Evolutionary conservation across 2,888 invertebrate species (phyloP), one percentile per base, ranked within the genome.

Genomic region (Orchestes rusci): DNA sequence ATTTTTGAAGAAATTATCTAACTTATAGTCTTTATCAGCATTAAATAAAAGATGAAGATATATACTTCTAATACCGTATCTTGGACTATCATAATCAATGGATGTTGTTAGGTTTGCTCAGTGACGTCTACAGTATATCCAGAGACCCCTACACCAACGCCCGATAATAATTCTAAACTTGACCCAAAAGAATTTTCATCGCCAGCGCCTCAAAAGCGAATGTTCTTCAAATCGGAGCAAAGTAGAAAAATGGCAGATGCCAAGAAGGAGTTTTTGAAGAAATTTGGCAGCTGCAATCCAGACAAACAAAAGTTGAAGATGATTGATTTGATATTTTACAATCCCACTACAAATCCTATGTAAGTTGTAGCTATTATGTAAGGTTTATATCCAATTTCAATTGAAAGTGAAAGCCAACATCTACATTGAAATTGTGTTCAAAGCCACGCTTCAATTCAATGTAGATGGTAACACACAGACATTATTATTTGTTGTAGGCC

Each of bases 301-400:
- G 81, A 82, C 53, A 80, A 82, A 43, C 74, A 77, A 1, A 72
- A 73, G 52, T 75, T 94, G 53, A 92, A 86, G 33, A 93, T 95
- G 91, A 84, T 86, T 55, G 93, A 94, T 69, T 76, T 93, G 39
- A 90, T 94, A 59, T 90, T 84, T 70, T 93, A 89, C 69, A 94
- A 94, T 70, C 93, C 93, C 3, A 66, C 72, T 1, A 73, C 76
- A 8, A 86, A 85, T 68, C 86, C 86, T 89, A 74, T 73, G 73
- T 77, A 62, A 74, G 53, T 50, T 16, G 10, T 19, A 12, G 12
- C 5, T 20, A 15, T 16, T 27, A 28, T 3, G n/a, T n/a, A n/a
- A n/a, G n/a, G n/a, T n/a, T n/a, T n/a, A n/a, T n/a, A n/a, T n/a
- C n/a, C n/a, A n/a, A n/a, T n/a, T n/a, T n/a, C n/a, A n/a, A n/a